A percentile compares a stretch with the other conserved stretches of the same genome.
Evolutionary conservation across 2,888 invertebrate genomes (phyloP).

Genomic region (Rosalia funebris): DNA sequence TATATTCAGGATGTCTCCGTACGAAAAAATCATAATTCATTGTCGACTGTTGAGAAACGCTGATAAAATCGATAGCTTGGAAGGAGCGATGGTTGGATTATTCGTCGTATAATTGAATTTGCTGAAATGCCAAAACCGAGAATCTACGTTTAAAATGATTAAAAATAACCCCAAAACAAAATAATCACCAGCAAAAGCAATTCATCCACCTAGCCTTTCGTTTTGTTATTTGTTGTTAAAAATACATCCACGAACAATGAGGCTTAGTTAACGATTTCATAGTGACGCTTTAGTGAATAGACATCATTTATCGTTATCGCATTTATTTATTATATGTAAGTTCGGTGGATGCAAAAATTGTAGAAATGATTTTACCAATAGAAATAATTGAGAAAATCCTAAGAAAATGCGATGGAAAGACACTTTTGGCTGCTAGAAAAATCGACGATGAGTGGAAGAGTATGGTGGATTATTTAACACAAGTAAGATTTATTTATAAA

Average conservation of each 20-base stretch:
- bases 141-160: conserved; percentile 24
- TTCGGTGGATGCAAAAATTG: not conserved
- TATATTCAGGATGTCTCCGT: no score
- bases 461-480: conserved; percentile 56
- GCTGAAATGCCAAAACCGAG: conserved; percentile 13
- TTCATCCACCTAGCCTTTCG: conserved; percentile 4
- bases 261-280: conserved; percentile 7
- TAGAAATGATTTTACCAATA: conserved; percentile 55
- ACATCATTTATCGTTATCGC: conserved; percentile 4
- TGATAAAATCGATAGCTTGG: not conserved
- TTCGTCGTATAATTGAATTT: conserved; percentile 6
- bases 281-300: not conserved
- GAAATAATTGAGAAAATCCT: conserved; percentile 61
- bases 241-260: conserved; percentile 15
- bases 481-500: conserved; percentile 48
- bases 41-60: no score
- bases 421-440: conserved; percentile 55
- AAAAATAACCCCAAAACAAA: conserved; percentile 29
- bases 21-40: no score
- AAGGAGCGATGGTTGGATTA: not conserved
- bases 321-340: conserved; percentile 1
- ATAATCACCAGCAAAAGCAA: conserved; percentile 5
- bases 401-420: conserved; percentile 58
- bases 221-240: conserved; percentile 22
- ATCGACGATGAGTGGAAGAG: conserved; percentile 52